Conservation (phyloP, 1,140 invertebrate genomes). For the Drosophila pseudoobscura region DNA sequence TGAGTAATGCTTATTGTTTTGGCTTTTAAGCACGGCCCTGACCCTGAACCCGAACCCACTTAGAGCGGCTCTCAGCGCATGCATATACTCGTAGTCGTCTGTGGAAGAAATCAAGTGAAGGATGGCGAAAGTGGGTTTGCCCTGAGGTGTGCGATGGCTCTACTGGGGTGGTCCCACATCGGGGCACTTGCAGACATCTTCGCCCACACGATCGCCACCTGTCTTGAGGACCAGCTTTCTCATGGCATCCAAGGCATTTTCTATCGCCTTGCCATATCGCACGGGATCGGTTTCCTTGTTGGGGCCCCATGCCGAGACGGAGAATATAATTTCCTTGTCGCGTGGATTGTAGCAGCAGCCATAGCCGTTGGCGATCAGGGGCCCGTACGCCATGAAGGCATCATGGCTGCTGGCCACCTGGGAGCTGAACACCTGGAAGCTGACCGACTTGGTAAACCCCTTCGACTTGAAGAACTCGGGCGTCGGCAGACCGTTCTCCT, state of each 20-base stretch:
- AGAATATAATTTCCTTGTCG: conserved; percentile 88
- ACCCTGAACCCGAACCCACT: conserved; percentile 34
- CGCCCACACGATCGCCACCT: conserved; percentile 1
- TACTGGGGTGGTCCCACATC: neutral
- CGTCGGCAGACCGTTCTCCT: conserved; percentile 88
- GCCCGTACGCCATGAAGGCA: conserved; percentile 92
- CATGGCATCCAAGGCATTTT: conserved; percentile 33
- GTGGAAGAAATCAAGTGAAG: neutral
- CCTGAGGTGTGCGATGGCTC: neutral
- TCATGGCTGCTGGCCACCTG: conserved; percentile 89
- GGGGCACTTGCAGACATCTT: conserved; percentile 18
- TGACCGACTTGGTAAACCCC: conserved; percentile 87
- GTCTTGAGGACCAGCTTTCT: conserved; percentile 30
- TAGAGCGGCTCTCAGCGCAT: conserved; percentile 2
- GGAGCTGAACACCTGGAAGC: conserved; percentile 93
- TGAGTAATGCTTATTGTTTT: conserved; percentile 50
- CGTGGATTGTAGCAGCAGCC: conserved; percentile 93
- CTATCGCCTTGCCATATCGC: conserved; percentile 25
- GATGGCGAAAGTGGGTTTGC: neutral
- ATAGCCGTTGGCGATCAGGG: conserved; percentile 90
- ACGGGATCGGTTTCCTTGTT: neutral
- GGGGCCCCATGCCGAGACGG: conserved; percentile 87
- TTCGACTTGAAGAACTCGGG: conserved; percentile 90
- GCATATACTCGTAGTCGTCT: neutral
- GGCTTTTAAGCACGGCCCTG: conserved; percentile 13